Conservation (phyloP, 1,140 invertebrate species). For the Lucilia cuprina region DNA sequence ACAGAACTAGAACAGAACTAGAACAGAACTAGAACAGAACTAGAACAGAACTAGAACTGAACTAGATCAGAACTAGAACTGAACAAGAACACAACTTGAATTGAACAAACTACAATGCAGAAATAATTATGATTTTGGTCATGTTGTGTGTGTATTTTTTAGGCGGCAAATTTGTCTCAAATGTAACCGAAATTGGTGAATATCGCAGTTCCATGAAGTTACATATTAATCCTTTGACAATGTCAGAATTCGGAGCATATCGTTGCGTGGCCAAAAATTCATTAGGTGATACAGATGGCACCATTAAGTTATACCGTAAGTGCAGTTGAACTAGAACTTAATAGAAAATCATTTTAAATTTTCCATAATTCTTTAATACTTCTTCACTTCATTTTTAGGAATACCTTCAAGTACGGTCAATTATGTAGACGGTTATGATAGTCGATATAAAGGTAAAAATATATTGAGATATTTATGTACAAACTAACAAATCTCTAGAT, state of each 20-base stretch:
- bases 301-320: constrained; percentile 85
- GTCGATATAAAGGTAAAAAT: constrained; percentile 59
- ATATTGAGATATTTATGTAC: no score
- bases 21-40: no score
- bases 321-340: neutral
- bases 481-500: no score
- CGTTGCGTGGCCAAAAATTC: constrained; percentile 90
- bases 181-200: constrained; percentile 69
- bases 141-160: no score
- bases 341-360: no score
- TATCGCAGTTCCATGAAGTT: constrained; percentile 83
- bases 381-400: constrained; percentile 43
- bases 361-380: neutral
- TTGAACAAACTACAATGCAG: no score
- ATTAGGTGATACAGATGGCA: constrained; percentile 85
- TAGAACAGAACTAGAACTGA: no score
- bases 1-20: no score
- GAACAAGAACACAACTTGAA: no score
- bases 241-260: constrained; percentile 78
- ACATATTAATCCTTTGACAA: constrained; percentile 73
- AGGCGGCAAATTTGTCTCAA: constrained; percentile 79
- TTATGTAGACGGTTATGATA: constrained; percentile 57
- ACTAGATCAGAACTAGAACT: no score
- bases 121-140: no score
- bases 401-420: constrained; percentile 61